Evolutionary conservation across 1,140 invertebrate genomes (phyloP).

Genomic region (Caerostris darwini): DNA sequence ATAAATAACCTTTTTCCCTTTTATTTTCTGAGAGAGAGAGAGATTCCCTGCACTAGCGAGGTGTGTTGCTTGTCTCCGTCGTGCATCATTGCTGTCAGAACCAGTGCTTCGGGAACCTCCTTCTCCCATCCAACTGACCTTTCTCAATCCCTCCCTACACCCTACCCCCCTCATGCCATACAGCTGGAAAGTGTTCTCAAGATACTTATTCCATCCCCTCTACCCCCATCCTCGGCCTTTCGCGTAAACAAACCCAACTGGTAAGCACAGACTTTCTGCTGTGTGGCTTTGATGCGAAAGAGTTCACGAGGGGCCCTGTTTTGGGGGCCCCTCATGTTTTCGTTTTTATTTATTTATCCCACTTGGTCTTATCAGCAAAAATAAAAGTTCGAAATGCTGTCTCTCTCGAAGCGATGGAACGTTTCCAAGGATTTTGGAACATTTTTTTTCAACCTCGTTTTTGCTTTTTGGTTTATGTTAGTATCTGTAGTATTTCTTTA

Average conservation of each 20-base stretch:
- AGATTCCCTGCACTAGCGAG: background rate
- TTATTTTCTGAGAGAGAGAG: background rate
- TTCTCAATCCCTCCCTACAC: background rate
- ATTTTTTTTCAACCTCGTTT: background rate
- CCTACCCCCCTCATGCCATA: background rate
- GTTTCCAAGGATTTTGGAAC: conserved; percentile 27
- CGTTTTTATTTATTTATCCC: conserved; percentile 11
- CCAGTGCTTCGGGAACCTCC: background rate
- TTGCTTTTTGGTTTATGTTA: background rate
- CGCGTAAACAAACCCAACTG: conserved; percentile 19
- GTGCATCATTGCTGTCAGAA: conserved; percentile 22
- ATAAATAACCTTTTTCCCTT: conserved; percentile 15
- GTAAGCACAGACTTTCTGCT: background rate
- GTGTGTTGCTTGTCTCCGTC: conserved; percentile 16
- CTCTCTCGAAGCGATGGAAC: conserved; percentile 35
- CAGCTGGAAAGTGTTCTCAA: conserved; percentile 16
- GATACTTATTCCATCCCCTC: background rate
- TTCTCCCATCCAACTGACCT: conserved; percentile 1
- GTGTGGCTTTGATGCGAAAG: background rate
- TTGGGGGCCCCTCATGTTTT: conserved; percentile 38
- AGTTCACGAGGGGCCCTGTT: conserved; percentile 37
- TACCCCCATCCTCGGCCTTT: background rate
- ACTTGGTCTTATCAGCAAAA: conserved; percentile 1
- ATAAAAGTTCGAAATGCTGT: conserved; percentile 25
- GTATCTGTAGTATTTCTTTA: background rate